Conservation (phyloP, 2,888 invertebrate species). For the Melanostoma mellinum region DNA sequence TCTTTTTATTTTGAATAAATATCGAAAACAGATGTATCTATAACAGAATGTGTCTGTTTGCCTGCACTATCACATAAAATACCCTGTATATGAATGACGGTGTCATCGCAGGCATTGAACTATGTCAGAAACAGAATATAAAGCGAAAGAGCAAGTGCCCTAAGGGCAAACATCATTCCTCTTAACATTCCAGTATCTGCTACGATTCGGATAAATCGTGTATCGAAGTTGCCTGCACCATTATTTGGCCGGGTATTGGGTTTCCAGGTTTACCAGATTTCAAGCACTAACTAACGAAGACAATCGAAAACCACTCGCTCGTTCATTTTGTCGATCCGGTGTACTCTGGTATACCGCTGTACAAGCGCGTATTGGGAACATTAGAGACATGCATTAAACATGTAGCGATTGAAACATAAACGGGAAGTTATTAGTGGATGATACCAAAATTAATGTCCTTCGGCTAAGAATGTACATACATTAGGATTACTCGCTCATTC, state of each 20-base stretch:
- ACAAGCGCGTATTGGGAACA: slow-evolving; percentile 21
- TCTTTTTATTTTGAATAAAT: too few relatives aligned
- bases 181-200: not conserved
- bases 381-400: slow-evolving; percentile 68
- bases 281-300: slow-evolving; percentile 56
- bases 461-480: slow-evolving; percentile 52
- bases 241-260: slow-evolving; percentile 7
- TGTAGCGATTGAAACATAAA: slow-evolving; percentile 61
- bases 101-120: slow-evolving; percentile 38
- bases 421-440: slow-evolving; percentile 67
- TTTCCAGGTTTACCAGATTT: slow-evolving; percentile 57
- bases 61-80: not conserved
- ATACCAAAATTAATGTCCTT: slow-evolving; percentile 65
- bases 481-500: slow-evolving; percentile 20
- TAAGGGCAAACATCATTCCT: slow-evolving; percentile 14
- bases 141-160: slow-evolving; percentile 7
- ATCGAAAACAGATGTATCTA: not conserved
- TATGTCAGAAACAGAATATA: not conserved
- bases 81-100: slow-evolving; percentile 4
- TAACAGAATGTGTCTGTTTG: not conserved
- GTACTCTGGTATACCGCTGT: slow-evolving; percentile 14
- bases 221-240: slow-evolving; percentile 20
- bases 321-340: slow-evolving; percentile 29
- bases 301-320: slow-evolving; percentile 58
- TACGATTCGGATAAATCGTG: slow-evolving; percentile 33